A percentile compares a stretch with the other conserved stretches of the same genome.
Evolutionary conservation across 2,888 invertebrate genomes (phyloP).

Genomic region (Lycia hirtaria): DNA sequence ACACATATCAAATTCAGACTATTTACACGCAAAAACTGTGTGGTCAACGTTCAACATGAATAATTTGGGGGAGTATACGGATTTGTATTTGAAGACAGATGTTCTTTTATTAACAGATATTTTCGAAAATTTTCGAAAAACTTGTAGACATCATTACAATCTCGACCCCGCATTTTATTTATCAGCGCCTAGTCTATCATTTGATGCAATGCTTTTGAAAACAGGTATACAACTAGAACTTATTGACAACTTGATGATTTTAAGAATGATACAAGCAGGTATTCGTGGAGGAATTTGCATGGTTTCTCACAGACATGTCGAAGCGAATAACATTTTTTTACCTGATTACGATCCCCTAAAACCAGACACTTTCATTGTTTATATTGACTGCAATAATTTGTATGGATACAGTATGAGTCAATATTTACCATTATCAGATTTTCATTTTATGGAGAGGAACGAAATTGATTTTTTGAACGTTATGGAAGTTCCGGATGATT

Average conservation of each 20-base stretch:
- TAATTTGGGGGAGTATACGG: slow-evolving; percentile 12
- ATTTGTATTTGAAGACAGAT: too few relatives aligned
- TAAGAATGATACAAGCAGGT: slow-evolving; percentile 39
- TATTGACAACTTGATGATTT: slow-evolving; percentile 39
- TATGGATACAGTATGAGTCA: background rate
- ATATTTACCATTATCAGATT: slow-evolving; percentile 9
- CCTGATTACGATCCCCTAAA: slow-evolving; percentile 18
- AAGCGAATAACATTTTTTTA: slow-evolving; percentile 43
- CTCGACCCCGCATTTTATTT: slow-evolving; percentile 26
- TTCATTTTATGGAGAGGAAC: slow-evolving; percentile 41
- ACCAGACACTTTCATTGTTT: background rate
- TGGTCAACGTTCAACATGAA: slow-evolving; percentile 11
- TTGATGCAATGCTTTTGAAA: slow-evolving; percentile 28
- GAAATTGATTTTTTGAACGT: background rate
- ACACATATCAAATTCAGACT: slow-evolving; percentile 3
- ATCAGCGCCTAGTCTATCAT: slow-evolving; percentile 24
- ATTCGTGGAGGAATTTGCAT: slow-evolving; percentile 43
- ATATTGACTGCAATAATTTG: background rate
- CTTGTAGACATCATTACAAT: slow-evolving; percentile 20
- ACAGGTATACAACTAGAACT: slow-evolving; percentile 31
- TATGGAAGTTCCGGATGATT: background rate
- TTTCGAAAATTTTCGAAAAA: slow-evolving; percentile 16
- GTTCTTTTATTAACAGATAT: slow-evolving; percentile 8
- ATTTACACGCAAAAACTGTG: slow-evolving; percentile 9
- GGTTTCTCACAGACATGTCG: slow-evolving; percentile 33